Evolutionary conservation across 2,113 vertebrate species (phyloP).

Genomic region (Triplophysa dalaica): DNA sequence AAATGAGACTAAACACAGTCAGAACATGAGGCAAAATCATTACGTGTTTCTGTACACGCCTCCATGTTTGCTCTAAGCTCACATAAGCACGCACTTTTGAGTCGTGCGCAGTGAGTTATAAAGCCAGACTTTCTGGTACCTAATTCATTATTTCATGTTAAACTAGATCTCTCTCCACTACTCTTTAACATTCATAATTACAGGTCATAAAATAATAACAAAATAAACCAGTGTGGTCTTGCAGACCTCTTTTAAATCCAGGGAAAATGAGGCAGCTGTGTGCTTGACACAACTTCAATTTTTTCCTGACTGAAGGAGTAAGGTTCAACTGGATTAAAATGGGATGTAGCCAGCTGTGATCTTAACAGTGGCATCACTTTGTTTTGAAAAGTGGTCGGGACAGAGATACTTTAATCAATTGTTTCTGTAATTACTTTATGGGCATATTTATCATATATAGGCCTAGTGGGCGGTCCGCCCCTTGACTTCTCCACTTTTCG

Average conservation of each 20-base stretch:
- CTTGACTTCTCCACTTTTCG: too few relatives aligned
- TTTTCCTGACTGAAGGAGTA: too few relatives aligned
- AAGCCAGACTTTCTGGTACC: conserved; percentile 31
- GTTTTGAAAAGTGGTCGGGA: too few relatives aligned
- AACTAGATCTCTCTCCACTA: conserved; percentile 8
- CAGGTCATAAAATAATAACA: conserved; percentile 32
- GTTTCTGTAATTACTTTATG: too few relatives aligned
- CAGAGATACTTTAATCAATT: too few relatives aligned
- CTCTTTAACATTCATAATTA: conserved; percentile 42
- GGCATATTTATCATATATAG: too few relatives aligned
- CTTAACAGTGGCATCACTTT: too few relatives aligned
- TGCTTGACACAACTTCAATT: not conserved
- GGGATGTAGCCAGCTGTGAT: too few relatives aligned
- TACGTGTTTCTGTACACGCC: conserved; percentile 45
- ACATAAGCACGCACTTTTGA: conserved; percentile 46
- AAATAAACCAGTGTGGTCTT: conserved; percentile 17
- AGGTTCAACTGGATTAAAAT: not conserved
- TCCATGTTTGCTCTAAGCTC: conserved; percentile 43
- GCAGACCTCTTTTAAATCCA: conserved; percentile 24
- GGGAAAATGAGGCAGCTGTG: not conserved
- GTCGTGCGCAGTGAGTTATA: conserved; percentile 38
- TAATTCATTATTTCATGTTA: conserved; percentile 43
- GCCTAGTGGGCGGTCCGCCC: too few relatives aligned
- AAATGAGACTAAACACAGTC: conserved; percentile 62
- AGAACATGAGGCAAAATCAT: conserved; percentile 66